Conservation (phyloP, 2,797 vertebrate species). For the Propithecus deckenii region DNA sequence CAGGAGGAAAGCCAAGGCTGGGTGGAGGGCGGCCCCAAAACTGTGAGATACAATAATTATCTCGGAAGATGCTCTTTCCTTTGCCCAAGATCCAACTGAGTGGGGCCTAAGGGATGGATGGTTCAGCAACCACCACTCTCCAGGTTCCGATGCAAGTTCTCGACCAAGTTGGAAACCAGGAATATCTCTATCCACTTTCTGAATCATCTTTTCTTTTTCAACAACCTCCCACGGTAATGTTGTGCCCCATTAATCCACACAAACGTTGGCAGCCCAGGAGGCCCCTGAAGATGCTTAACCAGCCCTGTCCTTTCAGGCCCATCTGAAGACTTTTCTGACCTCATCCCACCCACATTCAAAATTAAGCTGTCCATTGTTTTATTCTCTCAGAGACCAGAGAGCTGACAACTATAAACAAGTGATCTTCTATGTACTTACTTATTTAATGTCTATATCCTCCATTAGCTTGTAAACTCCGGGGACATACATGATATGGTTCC, state of each 20-base stretch:
- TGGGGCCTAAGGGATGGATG: neutral
- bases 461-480: neutral
- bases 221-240: neutral
- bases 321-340: neutral
- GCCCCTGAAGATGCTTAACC: neutral
- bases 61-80: neutral
- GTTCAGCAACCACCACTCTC: rapidly evolving
- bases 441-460: neutral
- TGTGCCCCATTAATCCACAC: neutral
- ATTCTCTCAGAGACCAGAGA: neutral
- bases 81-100: neutral
- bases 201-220: neutral
- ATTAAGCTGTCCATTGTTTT: neutral
- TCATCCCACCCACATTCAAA: neutral
- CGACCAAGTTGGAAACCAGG: neutral
- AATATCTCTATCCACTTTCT: neutral
- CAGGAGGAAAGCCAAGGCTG: neutral
- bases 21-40: neutral
- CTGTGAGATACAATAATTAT: neutral
- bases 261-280: neutral
- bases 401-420: neutral
- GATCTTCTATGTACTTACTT: neutral
- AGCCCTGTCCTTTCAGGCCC: neutral
- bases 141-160: neutral
- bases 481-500: neutral